These are phyloP conservation scores for Dryobota labecula DNA, from an alignment of 2,888 invertebrate species.

Conservation along the genomic window DNA sequence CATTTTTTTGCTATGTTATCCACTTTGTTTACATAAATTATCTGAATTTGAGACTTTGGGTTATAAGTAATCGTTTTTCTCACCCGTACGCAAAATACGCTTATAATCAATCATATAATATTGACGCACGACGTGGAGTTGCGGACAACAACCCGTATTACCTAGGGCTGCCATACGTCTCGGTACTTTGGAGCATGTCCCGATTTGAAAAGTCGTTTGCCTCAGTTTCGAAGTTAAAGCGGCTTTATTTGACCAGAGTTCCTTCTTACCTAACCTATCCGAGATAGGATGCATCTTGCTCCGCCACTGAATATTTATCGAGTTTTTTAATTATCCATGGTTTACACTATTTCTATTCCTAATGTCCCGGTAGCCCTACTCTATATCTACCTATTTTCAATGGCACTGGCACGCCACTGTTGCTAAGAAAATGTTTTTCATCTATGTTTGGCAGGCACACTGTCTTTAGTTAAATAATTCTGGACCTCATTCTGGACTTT, in stretches of 20 bases:
- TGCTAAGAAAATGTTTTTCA: not conserved
- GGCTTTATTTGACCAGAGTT: not conserved
- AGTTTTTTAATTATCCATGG: not conserved
- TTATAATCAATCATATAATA: too few species aligned
- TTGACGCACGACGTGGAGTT: too few species aligned
- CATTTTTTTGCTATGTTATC: too few species aligned
- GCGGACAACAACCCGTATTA: too few species aligned
- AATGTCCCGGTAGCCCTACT: not conserved
- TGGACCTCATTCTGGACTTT: not conserved
- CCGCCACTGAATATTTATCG: not conserved
- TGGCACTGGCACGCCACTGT: not conserved
- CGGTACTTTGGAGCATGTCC: too few species aligned
- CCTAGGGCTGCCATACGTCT: too few species aligned
- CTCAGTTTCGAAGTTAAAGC: not conserved
- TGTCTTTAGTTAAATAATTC: not conserved
- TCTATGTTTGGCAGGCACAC: not conserved
- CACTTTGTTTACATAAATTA: too few species aligned
- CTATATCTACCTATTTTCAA: too few species aligned
- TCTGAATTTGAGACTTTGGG: too few species aligned
- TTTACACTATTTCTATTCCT: not conserved
- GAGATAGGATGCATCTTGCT: not conserved
- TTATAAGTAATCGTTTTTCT: too few species aligned
- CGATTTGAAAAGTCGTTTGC: not conserved
- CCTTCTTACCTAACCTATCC: too few species aligned
- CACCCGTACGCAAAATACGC: too few species aligned